Conservation (phyloP, 2,797 vertebrate genomes). For the Xerus rutilus region DNA sequence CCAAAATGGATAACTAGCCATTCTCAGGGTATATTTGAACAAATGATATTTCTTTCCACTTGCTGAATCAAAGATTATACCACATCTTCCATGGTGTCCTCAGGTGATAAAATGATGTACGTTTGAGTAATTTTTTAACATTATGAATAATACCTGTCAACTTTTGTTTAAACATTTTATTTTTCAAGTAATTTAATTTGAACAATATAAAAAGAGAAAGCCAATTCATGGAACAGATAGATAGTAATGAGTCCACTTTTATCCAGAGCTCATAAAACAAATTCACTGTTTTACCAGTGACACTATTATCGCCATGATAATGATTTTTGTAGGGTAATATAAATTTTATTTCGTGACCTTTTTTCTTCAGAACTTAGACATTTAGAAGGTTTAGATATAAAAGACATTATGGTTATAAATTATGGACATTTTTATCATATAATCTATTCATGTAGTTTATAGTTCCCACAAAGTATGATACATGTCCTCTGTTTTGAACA, state of each 20-base stretch:
- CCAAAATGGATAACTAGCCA: neutral
- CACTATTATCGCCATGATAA: neutral
- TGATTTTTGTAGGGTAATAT: neutral
- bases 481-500: neutral
- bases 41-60: neutral
- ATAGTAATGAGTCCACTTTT: neutral
- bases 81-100: neutral
- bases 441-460: conserved; percentile 9
- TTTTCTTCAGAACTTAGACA: neutral
- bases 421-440: neutral
- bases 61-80: neutral
- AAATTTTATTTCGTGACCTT: neutral
- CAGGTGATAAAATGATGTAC: neutral
- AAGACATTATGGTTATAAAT: neutral
- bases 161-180: neutral
- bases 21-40: neutral
- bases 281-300: neutral
- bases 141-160: neutral
- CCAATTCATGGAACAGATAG: neutral
- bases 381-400: neutral
- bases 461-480: neutral
- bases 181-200: neutral
- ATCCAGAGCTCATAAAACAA: neutral
- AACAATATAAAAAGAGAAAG: neutral
- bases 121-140: conserved; percentile 14